Base-by-base conservation (phyloP, 2,797 vertebrate genomes). In the Sylvia borin region DNA sequence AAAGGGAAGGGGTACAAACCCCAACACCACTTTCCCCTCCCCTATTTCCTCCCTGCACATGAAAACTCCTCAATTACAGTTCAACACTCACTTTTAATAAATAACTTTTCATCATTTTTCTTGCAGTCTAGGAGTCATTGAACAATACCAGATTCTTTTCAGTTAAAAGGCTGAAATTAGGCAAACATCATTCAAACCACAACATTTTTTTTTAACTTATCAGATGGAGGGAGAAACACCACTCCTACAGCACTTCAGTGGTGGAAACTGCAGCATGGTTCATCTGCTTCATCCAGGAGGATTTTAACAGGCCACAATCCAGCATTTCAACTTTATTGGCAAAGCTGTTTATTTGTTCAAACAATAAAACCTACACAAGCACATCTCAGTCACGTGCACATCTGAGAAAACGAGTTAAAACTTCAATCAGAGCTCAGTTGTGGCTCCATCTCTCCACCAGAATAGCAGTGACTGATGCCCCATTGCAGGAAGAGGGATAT, bases 11-110 rank as follows among this genome's bases (percentile, higher is more conserved):
- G 26, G 42, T 26, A 31, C 19, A 74, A 66, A 12, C 8, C 16
- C 4, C 9, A 55, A 5, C 19, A n/a, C 9, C 29, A 29, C 19
- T 40, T 55, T 55, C 11, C 7, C 25, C 20, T 40, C 34, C 15
- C 34, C 50, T 32, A 29, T 40, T 47, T 72, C 34, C 16, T 26
- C 29, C 7, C 29, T n/a, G 42, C 36, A 26, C 0, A 1, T 20
- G 34, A 40, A 65, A 73, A 48, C 5, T 24, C 36, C 43, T 57
- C 0, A 0, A 42, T 31, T 34, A 31, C 36, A 57, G 43, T 16
- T 66, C 36, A 26, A 66, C 9, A 6, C 8, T 20, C 21, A 36
- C 36, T 36, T 66, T 8, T 15, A 74, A 32, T 36, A 58, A 57
- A 31, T 14, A 50, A 18, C 9, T 31, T 57, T 5, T 8, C 25